Evolutionary conservation across 2,797 vertebrate genomes (phyloP).

Genomic region (Dryobates pubescens): DNA sequence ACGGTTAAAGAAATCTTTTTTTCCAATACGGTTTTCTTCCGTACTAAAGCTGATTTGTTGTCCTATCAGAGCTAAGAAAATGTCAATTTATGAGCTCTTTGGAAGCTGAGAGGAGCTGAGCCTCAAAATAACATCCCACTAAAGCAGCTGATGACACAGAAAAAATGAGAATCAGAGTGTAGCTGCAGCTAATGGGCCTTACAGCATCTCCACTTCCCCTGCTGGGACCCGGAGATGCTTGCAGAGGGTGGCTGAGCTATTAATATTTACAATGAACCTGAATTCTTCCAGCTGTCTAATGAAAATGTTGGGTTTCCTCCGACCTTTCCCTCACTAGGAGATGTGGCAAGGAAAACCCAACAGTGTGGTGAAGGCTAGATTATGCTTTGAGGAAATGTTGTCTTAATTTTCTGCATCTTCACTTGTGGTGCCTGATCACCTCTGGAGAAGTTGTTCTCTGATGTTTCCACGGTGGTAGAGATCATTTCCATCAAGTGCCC

Average conservation of each 20-base stretch:
- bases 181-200: background rate
- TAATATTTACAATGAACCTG: background rate
- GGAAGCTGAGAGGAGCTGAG: background rate
- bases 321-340: background rate
- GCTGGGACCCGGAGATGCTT: background rate
- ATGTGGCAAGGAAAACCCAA: background rate
- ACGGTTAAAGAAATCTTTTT: background rate
- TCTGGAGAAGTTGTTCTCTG: background rate
- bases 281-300: background rate
- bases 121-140: background rate
- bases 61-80: background rate
- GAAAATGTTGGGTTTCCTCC: fast-evolving
- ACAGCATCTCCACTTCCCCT: background rate
- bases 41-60: background rate
- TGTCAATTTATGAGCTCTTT: background rate
- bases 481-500: background rate
- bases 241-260: background rate
- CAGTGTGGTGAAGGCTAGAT: no score
- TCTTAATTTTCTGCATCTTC: background rate
- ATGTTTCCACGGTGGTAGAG: background rate
- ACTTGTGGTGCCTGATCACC: background rate
- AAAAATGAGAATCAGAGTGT: no score
- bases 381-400: background rate
- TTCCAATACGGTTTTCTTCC: background rate
- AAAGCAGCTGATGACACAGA: fast-evolving